Conservation (phyloP, 2,888 invertebrate species). For the Brachyopa scutellaris region DNA sequence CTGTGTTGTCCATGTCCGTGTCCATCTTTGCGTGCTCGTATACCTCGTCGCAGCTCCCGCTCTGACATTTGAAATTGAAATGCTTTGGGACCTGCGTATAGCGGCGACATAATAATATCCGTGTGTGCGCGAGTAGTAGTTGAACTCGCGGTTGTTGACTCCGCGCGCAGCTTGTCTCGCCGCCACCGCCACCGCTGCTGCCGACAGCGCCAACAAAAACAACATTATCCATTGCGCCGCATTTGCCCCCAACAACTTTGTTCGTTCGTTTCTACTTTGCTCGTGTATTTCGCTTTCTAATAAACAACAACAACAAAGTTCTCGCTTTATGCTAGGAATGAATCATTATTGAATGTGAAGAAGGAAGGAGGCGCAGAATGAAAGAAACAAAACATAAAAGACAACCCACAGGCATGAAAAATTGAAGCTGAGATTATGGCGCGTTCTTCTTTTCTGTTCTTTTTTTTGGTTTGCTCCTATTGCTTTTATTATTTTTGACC, state of each 20-base stretch:
- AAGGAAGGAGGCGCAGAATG: neutral
- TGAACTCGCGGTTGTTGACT: slow-evolving; percentile 72
- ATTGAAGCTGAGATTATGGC: slow-evolving; percentile 38
- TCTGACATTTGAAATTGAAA: slow-evolving; percentile 23
- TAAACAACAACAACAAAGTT: slow-evolving; percentile 8
- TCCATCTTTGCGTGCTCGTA: slow-evolving; percentile 9
- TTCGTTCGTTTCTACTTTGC: neutral
- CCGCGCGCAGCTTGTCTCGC: slow-evolving; percentile 57
- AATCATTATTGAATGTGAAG: slow-evolving; percentile 3
- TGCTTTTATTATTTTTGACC: slow-evolving; percentile 22
- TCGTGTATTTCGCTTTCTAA: slow-evolving; percentile 9
- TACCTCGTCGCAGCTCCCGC: neutral
- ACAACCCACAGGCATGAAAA: slow-evolving; percentile 24
- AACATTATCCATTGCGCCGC: slow-evolving; percentile 12
- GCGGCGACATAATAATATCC: slow-evolving; percentile 59
- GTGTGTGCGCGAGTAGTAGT: slow-evolving; percentile 60
- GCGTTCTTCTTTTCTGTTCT: neutral
- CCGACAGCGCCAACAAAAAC: slow-evolving; percentile 35
- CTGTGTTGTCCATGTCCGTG: slow-evolving; percentile 25
- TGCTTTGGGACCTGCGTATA: slow-evolving; percentile 57
- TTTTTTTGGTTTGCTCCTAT: neutral
- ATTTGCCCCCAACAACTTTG: slow-evolving; percentile 15
- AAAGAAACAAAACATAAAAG: slow-evolving; percentile 26
- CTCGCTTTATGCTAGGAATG: slow-evolving; percentile 32
- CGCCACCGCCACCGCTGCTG: slow-evolving; percentile 5